Evolutionary conservation across 2,113 vertebrate genomes (phyloP).

Genomic region (Nothoprocta perdicaria): DNA sequence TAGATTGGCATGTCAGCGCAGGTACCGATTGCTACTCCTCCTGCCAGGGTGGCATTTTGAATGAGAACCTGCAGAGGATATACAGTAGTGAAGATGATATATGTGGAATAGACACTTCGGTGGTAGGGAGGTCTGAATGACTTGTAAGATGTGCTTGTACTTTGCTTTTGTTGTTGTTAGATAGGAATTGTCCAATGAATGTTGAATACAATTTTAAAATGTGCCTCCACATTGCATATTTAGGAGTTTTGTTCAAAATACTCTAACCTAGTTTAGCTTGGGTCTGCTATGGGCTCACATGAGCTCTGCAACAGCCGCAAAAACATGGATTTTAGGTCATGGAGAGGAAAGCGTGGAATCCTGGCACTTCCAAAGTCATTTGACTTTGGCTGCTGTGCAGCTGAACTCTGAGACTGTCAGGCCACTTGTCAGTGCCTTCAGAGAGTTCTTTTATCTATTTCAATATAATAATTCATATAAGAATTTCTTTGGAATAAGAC

Average conservation of each 20-base stretch:
- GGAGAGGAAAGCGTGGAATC: not conserved
- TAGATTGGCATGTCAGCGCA: constrained; percentile 88
- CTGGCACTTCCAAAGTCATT: not conserved
- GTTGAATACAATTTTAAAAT: not conserved
- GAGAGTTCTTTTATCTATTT: not conserved
- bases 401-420: not conserved
- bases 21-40: constrained; percentile 94
- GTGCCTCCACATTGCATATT: not conserved
- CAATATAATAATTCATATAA: accelerated
- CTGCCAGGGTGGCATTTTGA: constrained; percentile 95
- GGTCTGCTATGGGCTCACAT: not conserved
- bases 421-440: not conserved
- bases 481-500: not conserved
- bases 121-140: not conserved
- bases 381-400: not conserved
- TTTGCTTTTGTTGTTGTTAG: not conserved
- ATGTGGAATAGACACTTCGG: not conserved
- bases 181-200: not conserved
- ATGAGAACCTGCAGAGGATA: constrained; percentile 86
- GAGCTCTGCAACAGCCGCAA: not conserved
- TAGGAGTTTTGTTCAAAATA: not conserved
- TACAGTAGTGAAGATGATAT: not conserved
- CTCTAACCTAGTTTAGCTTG: not conserved
- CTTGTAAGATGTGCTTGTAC: not conserved
- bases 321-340: not conserved